A percentile compares a stretch with the other conserved stretches of the same genome.
phyloP scores from a whole-genome alignment of 2,113 vertebrate genomes.

The Pelecanoides urinatrix region DNA sequence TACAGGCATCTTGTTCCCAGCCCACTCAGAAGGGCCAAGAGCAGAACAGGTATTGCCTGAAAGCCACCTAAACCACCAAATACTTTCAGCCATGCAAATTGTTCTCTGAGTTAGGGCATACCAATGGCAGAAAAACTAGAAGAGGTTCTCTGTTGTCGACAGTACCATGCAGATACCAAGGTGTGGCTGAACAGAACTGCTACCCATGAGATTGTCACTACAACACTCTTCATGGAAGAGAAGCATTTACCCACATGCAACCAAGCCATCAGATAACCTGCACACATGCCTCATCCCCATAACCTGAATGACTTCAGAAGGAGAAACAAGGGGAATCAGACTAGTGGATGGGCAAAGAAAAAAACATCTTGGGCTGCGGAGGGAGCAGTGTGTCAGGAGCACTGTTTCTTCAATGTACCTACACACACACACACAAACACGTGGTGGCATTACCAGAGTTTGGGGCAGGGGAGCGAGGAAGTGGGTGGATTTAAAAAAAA shows the following conservation, averaged over 20 bases:
- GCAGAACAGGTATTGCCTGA: background rate
- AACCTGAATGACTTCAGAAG: background rate
- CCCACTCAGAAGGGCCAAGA: background rate
- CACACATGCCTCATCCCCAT: fast-evolving
- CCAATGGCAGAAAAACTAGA: background rate
- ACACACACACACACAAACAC: background rate
- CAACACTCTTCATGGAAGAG: background rate
- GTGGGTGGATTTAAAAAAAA: background rate
- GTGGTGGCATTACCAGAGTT: background rate
- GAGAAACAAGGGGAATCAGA: background rate
- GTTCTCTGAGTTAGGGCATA: background rate
- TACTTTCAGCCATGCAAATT: background rate
- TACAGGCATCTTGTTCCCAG: background rate
- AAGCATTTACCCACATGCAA: background rate
- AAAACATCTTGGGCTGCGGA: background rate
- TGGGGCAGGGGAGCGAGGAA: background rate
- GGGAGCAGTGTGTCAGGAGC: background rate
- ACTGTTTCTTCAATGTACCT: background rate
- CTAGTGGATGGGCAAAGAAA: background rate
- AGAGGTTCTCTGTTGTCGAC: background rate
- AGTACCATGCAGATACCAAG: background rate
- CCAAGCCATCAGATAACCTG: background rate
- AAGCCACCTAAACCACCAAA: background rate
- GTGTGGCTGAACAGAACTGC: background rate
- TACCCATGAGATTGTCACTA: background rate